phyloP scores from a whole-genome alignment of 2,113 vertebrate species.

The Morone chrysops region DNA sequence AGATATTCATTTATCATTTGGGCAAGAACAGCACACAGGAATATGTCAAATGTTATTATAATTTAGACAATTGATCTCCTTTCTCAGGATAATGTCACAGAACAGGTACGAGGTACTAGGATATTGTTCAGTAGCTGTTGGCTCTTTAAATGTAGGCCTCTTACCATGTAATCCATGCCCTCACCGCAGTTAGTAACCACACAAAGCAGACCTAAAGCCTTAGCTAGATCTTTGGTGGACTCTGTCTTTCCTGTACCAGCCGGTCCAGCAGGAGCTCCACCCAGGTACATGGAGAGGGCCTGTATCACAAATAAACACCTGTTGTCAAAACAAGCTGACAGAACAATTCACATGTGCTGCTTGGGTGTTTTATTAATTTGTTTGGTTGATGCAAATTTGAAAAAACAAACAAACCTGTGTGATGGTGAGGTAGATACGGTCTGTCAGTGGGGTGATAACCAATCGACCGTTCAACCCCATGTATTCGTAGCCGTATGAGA shows the following conservation, averaged over 20 bases:
- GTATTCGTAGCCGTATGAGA: constrained; percentile 96
- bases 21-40: neutral
- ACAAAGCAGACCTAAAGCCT: constrained; percentile 95
- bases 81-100: neutral
- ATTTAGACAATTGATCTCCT: neutral
- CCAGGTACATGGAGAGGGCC: constrained; percentile 97
- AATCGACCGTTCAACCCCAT: constrained; percentile 97
- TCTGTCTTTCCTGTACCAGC: constrained; percentile 99
- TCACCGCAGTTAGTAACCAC: constrained; percentile 98
- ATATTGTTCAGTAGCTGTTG: neutral
- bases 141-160: constrained; percentile 26
- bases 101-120: neutral
- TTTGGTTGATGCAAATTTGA: neutral
- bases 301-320: constrained; percentile 66
- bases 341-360: neutral
- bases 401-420: constrained; percentile 88
- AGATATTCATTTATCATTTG: neutral
- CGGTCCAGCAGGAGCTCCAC: constrained; percentile 94
- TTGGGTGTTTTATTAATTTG: neutral
- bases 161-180: constrained; percentile 98
- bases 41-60: neutral
- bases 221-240: constrained; percentile 97
- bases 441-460: constrained; percentile 96
- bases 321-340: neutral
- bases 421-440: constrained; percentile 96